Evolutionary conservation across 2,113 vertebrate genomes (phyloP).

Genomic region (Cinclus mexicanus): DNA sequence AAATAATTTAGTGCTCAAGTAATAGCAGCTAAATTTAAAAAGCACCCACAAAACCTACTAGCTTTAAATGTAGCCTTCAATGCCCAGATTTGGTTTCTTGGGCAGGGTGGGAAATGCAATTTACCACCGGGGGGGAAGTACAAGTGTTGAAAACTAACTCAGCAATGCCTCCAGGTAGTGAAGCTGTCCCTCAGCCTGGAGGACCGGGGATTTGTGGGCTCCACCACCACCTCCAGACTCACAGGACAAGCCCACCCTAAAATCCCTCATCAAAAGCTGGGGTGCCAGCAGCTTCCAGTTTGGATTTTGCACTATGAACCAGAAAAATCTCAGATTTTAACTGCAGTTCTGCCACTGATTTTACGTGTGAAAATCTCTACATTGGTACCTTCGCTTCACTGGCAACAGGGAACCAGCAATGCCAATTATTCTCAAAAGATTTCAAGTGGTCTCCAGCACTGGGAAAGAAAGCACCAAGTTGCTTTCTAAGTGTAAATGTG

Average conservation of each 20-base stretch:
- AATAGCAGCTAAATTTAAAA: neutral
- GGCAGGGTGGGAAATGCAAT: neutral
- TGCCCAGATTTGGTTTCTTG: neutral
- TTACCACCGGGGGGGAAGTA: neutral
- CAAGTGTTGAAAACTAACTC: neutral
- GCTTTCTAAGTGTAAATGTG: neutral
- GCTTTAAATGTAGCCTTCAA: neutral
- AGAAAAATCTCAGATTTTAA: neutral
- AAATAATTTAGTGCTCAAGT: slow-evolving; percentile 24
- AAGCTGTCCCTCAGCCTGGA: neutral
- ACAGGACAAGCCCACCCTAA: neutral
- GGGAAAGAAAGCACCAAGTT: neutral
- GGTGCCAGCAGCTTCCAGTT: neutral
- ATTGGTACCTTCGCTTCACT: rapidly evolving
- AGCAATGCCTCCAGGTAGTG: neutral
- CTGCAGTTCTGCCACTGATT: neutral
- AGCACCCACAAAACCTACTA: slow-evolving; percentile 5
- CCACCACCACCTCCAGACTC: rapidly evolving
- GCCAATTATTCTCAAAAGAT: neutral
- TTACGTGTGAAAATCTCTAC: rapidly evolving
- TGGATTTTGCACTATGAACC: neutral
- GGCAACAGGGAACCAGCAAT: rapidly evolving
- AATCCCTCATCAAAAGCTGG: neutral
- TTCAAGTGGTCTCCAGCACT: neutral
- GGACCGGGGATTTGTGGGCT: neutral